Conservation (phyloP, 2,888 invertebrate species). For the Steromphala cineraria region DNA sequence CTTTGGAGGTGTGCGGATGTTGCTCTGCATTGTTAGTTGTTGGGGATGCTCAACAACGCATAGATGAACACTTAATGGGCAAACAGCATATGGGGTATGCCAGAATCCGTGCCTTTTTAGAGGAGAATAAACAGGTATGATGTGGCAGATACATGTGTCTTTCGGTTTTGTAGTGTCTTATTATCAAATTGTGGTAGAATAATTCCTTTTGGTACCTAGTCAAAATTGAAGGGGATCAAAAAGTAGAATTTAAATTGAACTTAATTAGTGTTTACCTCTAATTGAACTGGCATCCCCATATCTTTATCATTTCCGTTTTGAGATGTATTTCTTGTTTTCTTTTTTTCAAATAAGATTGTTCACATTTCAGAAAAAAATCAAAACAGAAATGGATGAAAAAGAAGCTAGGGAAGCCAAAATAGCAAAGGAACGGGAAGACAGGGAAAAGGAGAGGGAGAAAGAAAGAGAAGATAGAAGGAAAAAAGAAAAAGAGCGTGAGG, state of each 20-base stretch:
- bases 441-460: conserved; percentile 75
- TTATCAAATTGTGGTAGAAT: too few species aligned
- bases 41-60: conserved; percentile 96
- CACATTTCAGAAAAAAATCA: conserved; percentile 66
- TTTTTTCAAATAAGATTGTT: neutral
- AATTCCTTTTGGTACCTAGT: neutral
- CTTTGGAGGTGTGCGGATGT: conserved; percentile 98
- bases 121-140: conserved; percentile 37
- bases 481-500: conserved; percentile 75
- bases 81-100: conserved; percentile 96
- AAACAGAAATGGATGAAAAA: conserved; percentile 79
- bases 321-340: neutral
- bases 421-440: conserved; percentile 57
- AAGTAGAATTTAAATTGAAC: neutral
- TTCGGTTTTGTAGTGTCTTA: too few species aligned
- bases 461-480: conserved; percentile 55
- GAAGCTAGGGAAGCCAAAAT: conserved; percentile 76
- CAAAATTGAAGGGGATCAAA: neutral
- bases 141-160: neutral
- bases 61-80: conserved; percentile 97
- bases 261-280: neutral
- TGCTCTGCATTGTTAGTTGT: conserved; percentile 98
- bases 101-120: conserved; percentile 74
- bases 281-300: conserved; percentile 14
- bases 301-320: neutral